These are phyloP conservation scores for Platynereis dumerilii DNA, from an alignment of 2,888 invertebrate genomes.

Conservation along the genomic window DNA sequence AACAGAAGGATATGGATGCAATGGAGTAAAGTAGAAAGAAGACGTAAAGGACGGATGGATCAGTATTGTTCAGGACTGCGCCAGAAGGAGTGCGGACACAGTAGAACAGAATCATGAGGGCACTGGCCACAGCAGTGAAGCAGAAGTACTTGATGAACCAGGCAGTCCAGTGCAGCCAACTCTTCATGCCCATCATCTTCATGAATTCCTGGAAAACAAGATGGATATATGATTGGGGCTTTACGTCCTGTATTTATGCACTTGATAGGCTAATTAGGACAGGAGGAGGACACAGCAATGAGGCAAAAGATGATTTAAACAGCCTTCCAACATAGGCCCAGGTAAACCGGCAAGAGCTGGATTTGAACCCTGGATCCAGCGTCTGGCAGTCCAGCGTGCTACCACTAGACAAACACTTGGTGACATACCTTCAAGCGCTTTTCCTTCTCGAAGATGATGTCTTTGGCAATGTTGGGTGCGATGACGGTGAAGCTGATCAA, in stretches of 20 bases:
- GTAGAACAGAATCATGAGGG: constrained; percentile 63
- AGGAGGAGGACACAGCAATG: too few species aligned
- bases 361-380: too few species aligned
- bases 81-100: constrained; percentile 38
- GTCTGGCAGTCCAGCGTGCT: too few species aligned
- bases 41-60: constrained; percentile 73
- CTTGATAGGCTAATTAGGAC: too few species aligned
- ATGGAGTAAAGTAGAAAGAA: constrained; percentile 76
- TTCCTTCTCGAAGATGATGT: constrained; percentile 78
- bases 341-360: too few species aligned
- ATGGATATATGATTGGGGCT: too few species aligned
- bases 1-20: constrained; percentile 78
- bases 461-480: constrained; percentile 78
- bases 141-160: constrained; percentile 83
- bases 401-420: too few species aligned
- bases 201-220: constrained; percentile 76
- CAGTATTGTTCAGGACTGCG: constrained; percentile 74
- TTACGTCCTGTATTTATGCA: too few species aligned
- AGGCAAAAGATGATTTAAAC: too few species aligned
- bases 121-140: constrained; percentile 71
- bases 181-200: constrained; percentile 88
- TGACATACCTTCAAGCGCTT: constrained; percentile 60
- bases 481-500: constrained; percentile 82
- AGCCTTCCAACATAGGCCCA: too few species aligned
- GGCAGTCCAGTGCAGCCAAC: constrained; percentile 84